A percentile compares a stretch with the other conserved stretches of the same genome.
Evolutionary conservation across 2,113 vertebrate species (phyloP).

Genomic region (Pachyramphus minor): DNA sequence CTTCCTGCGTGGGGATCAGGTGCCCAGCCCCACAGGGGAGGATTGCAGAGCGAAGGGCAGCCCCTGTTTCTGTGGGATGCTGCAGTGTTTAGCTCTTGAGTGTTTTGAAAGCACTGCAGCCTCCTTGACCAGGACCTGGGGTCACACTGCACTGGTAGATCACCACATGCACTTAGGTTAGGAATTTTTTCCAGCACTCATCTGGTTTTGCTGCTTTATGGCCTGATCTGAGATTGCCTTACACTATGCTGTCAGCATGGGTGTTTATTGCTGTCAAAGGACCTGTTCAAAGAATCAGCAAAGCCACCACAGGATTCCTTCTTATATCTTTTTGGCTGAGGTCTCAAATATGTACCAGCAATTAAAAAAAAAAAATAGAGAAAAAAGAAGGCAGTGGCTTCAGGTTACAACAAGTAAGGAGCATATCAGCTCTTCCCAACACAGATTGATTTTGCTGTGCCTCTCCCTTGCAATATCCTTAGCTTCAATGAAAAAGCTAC

Average conservation of each 20-base stretch:
- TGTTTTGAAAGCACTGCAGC: not conserved
- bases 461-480: not conserved
- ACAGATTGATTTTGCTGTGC: not conserved
- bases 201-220: not conserved
- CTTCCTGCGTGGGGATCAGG: not conserved
- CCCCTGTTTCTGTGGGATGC: not conserved
- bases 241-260: not conserved
- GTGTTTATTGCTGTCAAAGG: not conserved
- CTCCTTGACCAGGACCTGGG: not conserved
- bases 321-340: conserved; percentile 29
- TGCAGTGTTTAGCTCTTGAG: not conserved
- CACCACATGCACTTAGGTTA: not conserved
- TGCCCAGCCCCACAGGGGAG: not conserved
- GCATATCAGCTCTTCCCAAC: conserved; percentile 33
- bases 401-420: conserved; percentile 42
- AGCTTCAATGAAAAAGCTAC: not conserved
- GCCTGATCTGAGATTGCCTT: not conserved
- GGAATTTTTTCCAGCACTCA: not conserved
- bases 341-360: conserved; percentile 39
- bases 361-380: not conserved
- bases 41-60: not conserved
- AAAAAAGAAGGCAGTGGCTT: not conserved
- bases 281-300: not conserved
- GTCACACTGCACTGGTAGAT: not conserved
- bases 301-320: conserved; percentile 11